Conservation (phyloP, 2,888 invertebrate genomes). For the Cabera pusaria region DNA sequence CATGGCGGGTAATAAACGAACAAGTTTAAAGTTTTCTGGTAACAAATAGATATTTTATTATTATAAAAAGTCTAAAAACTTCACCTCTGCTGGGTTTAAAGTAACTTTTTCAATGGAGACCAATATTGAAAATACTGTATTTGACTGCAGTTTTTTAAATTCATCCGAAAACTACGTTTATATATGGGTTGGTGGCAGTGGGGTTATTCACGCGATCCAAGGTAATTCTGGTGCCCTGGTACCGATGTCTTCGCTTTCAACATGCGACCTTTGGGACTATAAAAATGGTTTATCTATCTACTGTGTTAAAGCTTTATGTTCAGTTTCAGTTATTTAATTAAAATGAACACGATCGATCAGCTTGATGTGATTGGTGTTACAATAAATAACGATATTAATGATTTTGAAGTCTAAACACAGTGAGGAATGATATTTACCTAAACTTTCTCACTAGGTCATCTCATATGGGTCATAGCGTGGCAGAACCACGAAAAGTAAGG, state of each 20-base stretch:
- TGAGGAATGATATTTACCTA: no score
- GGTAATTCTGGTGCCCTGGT: constrained; percentile 65
- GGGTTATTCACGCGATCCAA: constrained; percentile 64
- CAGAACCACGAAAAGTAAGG: constrained; percentile 6
- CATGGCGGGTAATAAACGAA: constrained; percentile 16
- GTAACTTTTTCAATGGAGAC: no score
- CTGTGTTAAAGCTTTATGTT: constrained; percentile 24
- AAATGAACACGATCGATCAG: background rate
- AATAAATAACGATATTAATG: no score
- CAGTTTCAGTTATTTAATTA: constrained; percentile 4
- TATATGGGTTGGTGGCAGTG: constrained; percentile 23
- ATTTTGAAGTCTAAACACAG: no score
- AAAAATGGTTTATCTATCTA: constrained; percentile 40
- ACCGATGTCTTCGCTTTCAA: constrained; percentile 56
- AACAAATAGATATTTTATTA: no score
- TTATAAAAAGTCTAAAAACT: no score
- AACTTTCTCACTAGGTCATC: background rate
- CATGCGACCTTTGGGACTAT: constrained; percentile 68
- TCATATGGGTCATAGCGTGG: background rate
- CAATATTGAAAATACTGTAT: no score
- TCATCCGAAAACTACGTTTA: constrained; percentile 31
- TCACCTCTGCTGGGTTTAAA: no score
- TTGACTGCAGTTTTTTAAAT: constrained; percentile 19
- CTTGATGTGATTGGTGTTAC: no score
- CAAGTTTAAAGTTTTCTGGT: constrained; percentile 17